Evolutionary conservation across 2,113 vertebrate genomes (phyloP).

Genomic region (Gorsachius goisagi): DNA sequence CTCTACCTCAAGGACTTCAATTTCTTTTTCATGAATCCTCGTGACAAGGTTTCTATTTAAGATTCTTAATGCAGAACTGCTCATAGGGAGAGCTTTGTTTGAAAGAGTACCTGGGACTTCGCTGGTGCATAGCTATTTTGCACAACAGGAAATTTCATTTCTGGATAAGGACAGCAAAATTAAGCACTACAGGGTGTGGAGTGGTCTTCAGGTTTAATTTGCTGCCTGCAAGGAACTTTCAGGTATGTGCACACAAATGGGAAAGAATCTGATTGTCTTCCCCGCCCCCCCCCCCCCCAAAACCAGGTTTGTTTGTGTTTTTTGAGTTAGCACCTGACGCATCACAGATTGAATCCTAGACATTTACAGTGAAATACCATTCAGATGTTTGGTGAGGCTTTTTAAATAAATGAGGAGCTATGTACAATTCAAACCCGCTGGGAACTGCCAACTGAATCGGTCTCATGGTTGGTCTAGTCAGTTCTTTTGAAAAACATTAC

Average conservation of each 20-base stretch:
- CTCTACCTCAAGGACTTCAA: not conserved
- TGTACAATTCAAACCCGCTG: not conserved
- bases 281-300: too few species aligned
- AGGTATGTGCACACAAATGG: not conserved
- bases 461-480: not conserved
- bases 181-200: not conserved
- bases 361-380: not conserved
- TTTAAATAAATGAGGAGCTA: not conserved
- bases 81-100: not conserved
- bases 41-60: not conserved
- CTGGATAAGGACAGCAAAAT: not conserved
- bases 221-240: not conserved
- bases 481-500: not conserved
- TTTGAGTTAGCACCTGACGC: not conserved
- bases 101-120: not conserved
- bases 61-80: not conserved
- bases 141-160: not conserved
- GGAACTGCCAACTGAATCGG: not conserved
- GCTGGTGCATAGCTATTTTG: not conserved
- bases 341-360: not conserved
- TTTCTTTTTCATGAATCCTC: not conserved
- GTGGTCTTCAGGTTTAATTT: not conserved
- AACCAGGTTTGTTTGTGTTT: not conserved
- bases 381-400: not conserved
- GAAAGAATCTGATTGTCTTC: not conserved